Percentiles rank a stretch among this genome's conserved stretches.
These are phyloP conservation scores for Lepilemur septentrionalis DNA, from an alignment of 2,797 vertebrate genomes.

Conservation along the genomic window DNA sequence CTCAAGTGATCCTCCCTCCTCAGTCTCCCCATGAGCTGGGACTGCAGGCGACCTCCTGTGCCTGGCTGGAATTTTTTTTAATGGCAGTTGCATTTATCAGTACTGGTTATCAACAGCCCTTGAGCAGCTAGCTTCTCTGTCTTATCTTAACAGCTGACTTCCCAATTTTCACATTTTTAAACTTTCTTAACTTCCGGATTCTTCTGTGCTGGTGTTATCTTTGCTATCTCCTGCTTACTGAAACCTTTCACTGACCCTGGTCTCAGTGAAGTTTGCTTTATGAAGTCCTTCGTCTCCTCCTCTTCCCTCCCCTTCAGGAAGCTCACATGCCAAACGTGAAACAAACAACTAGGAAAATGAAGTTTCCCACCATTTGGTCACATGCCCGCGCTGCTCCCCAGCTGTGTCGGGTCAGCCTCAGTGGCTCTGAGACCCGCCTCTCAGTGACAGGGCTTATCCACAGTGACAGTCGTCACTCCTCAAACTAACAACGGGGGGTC, in stretches of 20 bases:
- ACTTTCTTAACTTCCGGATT: constrained; percentile 75
- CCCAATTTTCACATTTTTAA: constrained; percentile 58
- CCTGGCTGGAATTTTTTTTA: not conserved
- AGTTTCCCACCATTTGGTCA: not conserved
- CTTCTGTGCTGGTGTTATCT: not conserved
- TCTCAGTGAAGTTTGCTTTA: not conserved
- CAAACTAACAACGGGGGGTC: not conserved
- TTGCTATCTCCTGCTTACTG: constrained; percentile 51
- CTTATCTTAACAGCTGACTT: constrained; percentile 80
- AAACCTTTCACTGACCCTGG: not conserved
- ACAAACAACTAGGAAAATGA: not conserved
- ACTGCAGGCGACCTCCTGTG: not conserved
- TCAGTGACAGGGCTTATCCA: not conserved
- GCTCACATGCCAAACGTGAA: not conserved
- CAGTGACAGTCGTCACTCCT: not conserved
- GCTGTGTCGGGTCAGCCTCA: not conserved
- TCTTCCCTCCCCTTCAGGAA: not conserved
- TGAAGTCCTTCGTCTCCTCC: not conserved
- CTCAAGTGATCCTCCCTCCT: not conserved
- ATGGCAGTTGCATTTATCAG: constrained; percentile 72
- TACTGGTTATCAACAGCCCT: constrained; percentile 61
- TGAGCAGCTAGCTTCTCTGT: constrained; percentile 43
- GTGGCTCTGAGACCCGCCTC: not conserved
- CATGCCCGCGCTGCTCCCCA: not conserved
- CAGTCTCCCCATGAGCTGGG: too few relatives aligned